A percentile compares a stretch with the other conserved stretches of the same genome.
These are phyloP conservation scores for Chlorodrepanis virens DNA, from an alignment of 2,113 vertebrate genomes.

Conservation along the genomic window DNA sequence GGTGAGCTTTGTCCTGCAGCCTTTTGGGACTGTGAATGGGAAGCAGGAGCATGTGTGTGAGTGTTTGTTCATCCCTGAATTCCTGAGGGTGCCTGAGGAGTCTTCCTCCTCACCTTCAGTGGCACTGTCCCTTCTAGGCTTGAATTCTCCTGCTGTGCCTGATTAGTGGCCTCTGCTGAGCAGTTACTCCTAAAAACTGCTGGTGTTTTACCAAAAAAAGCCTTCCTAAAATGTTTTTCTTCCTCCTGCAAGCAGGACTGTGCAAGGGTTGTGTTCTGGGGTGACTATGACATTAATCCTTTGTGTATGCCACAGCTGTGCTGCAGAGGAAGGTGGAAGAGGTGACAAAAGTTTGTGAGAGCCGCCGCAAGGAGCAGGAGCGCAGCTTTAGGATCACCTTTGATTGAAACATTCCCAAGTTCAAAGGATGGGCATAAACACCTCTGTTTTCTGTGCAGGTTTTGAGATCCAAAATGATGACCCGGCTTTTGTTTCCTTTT, in stretches of 20 bases:
- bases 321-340: slow-evolving; percentile 94
- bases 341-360: slow-evolving; percentile 89
- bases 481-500: not conserved
- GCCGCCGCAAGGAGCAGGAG: slow-evolving; percentile 92
- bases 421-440: not conserved
- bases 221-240: not conserved
- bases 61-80: not conserved
- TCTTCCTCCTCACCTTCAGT: not conserved
- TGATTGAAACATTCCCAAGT: slow-evolving; percentile 52
- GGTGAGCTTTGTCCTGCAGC: slow-evolving; percentile 46
- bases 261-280: not conserved
- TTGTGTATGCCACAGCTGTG: slow-evolving; percentile 61
- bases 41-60: not conserved
- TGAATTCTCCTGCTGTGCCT: not conserved
- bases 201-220: not conserved
- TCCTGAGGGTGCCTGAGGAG: not conserved
- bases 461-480: not conserved
- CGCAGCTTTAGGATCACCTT: slow-evolving; percentile 87
- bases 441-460: too few relatives aligned
- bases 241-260: not conserved
- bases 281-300: not conserved
- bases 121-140: not conserved
- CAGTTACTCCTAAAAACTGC: not conserved
- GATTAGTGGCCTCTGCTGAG: not conserved
- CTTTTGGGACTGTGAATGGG: not conserved